Conservation (phyloP, 1,140 invertebrate genomes). For the Cydia strobilella region DNA sequence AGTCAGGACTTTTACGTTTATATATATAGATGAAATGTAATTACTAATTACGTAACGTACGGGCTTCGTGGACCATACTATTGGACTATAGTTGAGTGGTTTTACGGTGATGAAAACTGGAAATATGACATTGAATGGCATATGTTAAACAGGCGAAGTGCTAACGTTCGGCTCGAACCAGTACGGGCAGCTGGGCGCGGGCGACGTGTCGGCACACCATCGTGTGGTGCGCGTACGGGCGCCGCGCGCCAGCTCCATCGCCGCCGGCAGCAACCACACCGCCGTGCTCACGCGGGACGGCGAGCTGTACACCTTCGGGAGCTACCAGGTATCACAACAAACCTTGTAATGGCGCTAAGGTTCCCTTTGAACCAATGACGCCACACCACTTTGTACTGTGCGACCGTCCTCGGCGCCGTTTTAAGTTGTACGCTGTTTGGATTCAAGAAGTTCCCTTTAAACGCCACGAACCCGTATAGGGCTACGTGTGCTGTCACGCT, state of each 20-base stretch:
- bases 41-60: no score
- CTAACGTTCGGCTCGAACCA: slow-evolving; percentile 97
- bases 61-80: no score
- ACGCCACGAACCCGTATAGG: no score
- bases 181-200: slow-evolving; percentile 95
- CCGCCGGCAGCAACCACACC: slow-evolving; percentile 97
- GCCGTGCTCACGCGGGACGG: slow-evolving; percentile 94
- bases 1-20: no score
- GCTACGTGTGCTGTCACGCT: no score
- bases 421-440: no score
- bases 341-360: not conserved
- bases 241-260: slow-evolving; percentile 87
- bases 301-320: slow-evolving; percentile 96
- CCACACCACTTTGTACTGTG: no score
- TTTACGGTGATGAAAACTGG: not conserved
- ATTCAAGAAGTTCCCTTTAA: no score
- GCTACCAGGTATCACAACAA: slow-evolving; percentile 85
- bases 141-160: slow-evolving; percentile 79
- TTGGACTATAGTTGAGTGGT: no score
- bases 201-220: slow-evolving; percentile 88
- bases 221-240: slow-evolving; percentile 89
- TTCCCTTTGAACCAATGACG: not conserved
- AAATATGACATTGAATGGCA: not conserved
- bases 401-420: no score
- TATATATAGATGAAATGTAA: no score